A percentile compares a stretch with the other conserved stretches of the same genome.
Evolutionary conservation across 2,113 vertebrate species (phyloP).

Genomic region (Pteropus alecto): DNA sequence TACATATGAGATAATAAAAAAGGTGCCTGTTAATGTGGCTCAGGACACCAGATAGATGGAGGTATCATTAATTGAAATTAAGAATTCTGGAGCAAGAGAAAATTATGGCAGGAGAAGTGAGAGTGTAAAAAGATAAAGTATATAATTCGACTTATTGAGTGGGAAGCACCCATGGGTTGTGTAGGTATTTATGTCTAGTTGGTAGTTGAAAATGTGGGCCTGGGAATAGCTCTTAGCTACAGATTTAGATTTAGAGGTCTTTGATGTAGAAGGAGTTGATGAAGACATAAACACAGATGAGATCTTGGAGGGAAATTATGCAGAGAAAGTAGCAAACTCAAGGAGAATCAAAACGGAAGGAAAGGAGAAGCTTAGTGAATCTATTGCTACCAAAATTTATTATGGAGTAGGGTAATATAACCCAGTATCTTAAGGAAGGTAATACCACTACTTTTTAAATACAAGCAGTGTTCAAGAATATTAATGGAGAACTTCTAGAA

Average conservation of each 20-base stretch:
- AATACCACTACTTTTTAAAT: not conserved
- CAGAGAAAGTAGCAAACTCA: not conserved
- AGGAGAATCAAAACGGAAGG: not conserved
- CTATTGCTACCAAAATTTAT: not conserved
- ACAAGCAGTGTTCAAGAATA: not conserved
- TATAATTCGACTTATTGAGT: not conserved
- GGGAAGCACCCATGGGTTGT: not conserved
- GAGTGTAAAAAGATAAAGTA: not conserved
- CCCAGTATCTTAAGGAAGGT: not conserved
- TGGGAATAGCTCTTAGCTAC: not conserved
- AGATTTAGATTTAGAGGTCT: not conserved
- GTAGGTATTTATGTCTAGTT: not conserved
- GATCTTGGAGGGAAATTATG: not conserved
- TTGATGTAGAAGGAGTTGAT: not conserved
- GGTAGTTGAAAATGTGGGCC: not conserved
- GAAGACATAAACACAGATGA: not conserved
- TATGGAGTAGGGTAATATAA: not conserved
- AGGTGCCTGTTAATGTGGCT: not conserved
- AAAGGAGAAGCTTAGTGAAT: not conserved
- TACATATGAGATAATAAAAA: not conserved
- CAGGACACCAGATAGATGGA: not conserved
- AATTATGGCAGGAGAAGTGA: not conserved
- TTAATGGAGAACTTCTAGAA: not conserved
- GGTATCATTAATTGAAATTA: not conserved
- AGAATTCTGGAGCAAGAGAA: not conserved